Conservation (phyloP, 2,113 vertebrate species). For the Dolichotis patagonum region DNA sequence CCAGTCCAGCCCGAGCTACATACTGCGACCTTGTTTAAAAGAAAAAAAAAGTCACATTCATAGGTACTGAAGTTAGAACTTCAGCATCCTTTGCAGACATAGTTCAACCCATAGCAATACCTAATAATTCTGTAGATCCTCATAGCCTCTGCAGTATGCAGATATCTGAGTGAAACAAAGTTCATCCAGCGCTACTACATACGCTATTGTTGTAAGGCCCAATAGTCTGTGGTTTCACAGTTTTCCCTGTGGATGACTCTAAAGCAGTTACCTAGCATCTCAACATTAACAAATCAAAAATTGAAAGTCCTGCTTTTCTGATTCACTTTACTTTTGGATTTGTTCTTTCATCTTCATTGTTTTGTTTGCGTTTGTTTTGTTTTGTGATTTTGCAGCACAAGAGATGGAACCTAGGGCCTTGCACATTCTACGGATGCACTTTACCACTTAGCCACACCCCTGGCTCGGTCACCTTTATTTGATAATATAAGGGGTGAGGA, state of each 20-base stretch:
- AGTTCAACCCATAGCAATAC: background rate
- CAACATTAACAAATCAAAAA: background rate
- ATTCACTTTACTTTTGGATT: slow-evolving; percentile 49
- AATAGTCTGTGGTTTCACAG: background rate
- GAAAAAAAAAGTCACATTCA: background rate
- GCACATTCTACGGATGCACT: background rate
- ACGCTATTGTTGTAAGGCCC: background rate
- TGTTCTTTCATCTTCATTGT: background rate
- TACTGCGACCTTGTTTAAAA: background rate
- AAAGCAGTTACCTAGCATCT: background rate
- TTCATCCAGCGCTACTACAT: background rate
- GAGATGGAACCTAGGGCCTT: background rate
- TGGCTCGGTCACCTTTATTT: background rate
- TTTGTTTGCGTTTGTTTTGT: background rate
- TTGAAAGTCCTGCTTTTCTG: background rate
- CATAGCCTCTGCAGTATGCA: background rate
- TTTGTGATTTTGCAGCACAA: background rate
- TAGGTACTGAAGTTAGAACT: background rate
- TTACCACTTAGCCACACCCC: background rate
- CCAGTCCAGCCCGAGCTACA: background rate
- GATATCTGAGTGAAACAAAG: background rate
- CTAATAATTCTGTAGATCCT: background rate
- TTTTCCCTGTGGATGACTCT: background rate
- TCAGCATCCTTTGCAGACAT: background rate
- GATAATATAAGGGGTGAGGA: background rate